Base-by-base conservation (phyloP, 2,888 invertebrate species). In the Drosophila yooni region DNA sequence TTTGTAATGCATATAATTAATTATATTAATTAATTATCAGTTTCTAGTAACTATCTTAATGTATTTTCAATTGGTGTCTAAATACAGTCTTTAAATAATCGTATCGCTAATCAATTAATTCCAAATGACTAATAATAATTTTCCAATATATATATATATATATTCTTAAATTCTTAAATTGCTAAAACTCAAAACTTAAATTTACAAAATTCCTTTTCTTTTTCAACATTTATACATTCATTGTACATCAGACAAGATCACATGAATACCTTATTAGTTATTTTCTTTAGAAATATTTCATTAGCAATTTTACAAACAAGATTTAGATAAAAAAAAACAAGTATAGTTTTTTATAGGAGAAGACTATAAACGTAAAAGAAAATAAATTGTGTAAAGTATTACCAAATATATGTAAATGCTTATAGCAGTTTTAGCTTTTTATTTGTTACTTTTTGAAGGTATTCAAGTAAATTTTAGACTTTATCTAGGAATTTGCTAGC, bases 51-150 rank as follows among this genome's bases (percentile, higher is more conserved):
- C 60, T 75, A 75, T 72, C 67, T 79, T 38, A 77, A 75, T 83
- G 82, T 83, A 72, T 56, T 63, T 66, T 64, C 31, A 81, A 82
- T 81, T 82, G 81, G 76, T 83, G 84, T 83, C 70, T 70, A 68
- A 58, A 72, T 56, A 63, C 36, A 58, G 29, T 63, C 50, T 48
- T 67, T 71, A 57, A 80, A 78, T 67, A 79, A 48, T 58, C 38
- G 59, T 69, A 68, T 67, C 70, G 25, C 66, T 77, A 64, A 59
- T 51, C n/a, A 70, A 62, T 15, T 62, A 67, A 64, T 64, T 65
- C 60, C 59, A 50, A 80, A 75, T 62, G 67, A 51, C 40, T 59
- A 50, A 46, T n/a, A 43, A 38, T 15, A 51, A 54, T 7, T 43
- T 40, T 50, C 40, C 33, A 33, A 33, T 33, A 70, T 31, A 52